Evolutionary conservation across 1,140 invertebrate genomes (phyloP).

Genomic region (Caenorhabditis inopinata): DNA sequence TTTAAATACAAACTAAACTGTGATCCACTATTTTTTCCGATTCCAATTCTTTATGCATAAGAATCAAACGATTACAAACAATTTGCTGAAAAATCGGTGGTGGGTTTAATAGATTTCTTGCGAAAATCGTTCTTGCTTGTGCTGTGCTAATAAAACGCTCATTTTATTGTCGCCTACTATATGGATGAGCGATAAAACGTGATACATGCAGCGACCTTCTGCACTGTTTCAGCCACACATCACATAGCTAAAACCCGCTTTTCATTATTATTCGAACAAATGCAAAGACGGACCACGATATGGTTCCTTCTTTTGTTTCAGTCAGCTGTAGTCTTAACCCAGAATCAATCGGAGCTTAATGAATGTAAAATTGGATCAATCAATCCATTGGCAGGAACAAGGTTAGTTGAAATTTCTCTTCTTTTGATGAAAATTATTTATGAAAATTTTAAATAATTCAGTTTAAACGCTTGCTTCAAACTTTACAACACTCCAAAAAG

Average conservation of each 20-base stretch:
- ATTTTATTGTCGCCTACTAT: slow-evolving; percentile 26
- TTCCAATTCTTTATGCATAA: too few species aligned
- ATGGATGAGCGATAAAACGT: slow-evolving; percentile 31
- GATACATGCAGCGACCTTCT: not conserved
- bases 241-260: not conserved
- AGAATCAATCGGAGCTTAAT: not conserved
- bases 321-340: not conserved
- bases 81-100: not conserved
- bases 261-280: slow-evolving; percentile 12
- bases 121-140: not conserved
- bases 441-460: too few species aligned
- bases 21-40: too few species aligned
- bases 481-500: slow-evolving; percentile 17
- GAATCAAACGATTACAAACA: too few species aligned
- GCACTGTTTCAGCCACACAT: slow-evolving; percentile 1
- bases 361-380: slow-evolving; percentile 8
- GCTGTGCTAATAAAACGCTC: not conserved
- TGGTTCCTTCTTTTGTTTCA: slow-evolving; percentile 22
- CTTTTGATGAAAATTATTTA: too few species aligned
- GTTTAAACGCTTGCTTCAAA: slow-evolving; percentile 7
- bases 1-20: too few species aligned
- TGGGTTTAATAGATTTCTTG: not conserved
- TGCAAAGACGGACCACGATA: slow-evolving; percentile 15
- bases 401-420: not conserved
- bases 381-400: not conserved